A percentile compares a stretch with the other conserved stretches of the same genome.
These are phyloP conservation scores for Periophthalmodon schlosseri DNA, from an alignment of 2,113 vertebrate genomes.

Conservation along the genomic window DNA sequence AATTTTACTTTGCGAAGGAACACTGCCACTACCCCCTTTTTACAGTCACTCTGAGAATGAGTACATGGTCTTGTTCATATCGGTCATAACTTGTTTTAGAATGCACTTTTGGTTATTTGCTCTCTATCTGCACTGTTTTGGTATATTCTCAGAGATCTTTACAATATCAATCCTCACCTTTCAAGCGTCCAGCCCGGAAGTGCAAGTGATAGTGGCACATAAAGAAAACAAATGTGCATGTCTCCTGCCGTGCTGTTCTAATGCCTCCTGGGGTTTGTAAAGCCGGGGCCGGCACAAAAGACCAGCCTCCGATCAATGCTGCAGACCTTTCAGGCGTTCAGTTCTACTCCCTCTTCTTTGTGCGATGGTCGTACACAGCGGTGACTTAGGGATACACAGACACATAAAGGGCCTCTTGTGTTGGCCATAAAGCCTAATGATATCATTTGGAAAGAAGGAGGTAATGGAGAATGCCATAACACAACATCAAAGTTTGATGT, in stretches of 20 bases:
- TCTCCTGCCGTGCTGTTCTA: constrained; percentile 11
- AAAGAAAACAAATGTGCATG: background rate
- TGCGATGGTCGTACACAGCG: background rate
- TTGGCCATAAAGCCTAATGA: constrained; percentile 4
- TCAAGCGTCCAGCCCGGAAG: background rate
- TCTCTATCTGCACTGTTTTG: background rate
- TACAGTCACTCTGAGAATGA: too few relatives aligned
- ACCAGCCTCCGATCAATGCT: background rate
- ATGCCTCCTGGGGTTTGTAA: constrained; percentile 6
- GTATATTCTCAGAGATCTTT: background rate
- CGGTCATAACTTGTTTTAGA: background rate
- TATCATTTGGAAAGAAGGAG: constrained; percentile 2
- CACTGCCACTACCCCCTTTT: too few relatives aligned
- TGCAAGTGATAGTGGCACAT: background rate
- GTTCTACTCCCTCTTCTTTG: background rate
- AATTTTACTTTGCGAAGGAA: too few relatives aligned
- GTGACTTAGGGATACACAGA: background rate
- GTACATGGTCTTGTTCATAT: background rate
- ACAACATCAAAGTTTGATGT: background rate
- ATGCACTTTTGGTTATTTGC: background rate
- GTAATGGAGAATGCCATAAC: constrained; percentile 7
- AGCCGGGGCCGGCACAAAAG: constrained; percentile 3
- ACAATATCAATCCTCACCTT: background rate
- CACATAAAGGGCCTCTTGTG: background rate
- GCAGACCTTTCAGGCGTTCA: background rate